These are phyloP conservation scores for Trichonephila clavipes DNA, from an alignment of 1,140 invertebrate species.

Conservation along the genomic window DNA sequence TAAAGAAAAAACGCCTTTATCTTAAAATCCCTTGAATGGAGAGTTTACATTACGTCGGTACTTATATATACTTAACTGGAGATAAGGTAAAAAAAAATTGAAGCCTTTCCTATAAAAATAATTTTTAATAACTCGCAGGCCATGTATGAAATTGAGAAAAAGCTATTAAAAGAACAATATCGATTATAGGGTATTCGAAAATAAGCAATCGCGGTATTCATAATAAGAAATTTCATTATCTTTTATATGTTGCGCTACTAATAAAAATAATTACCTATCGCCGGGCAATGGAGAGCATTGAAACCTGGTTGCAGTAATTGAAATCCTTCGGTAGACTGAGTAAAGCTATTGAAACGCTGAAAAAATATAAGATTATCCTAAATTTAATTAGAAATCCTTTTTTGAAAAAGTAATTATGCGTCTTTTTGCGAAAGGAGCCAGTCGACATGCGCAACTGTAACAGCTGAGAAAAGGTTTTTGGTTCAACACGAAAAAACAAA, in stretches of 20 bases:
- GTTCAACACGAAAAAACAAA: not conserved
- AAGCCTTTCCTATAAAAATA: no score
- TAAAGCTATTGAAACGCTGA: slow-evolving; percentile 21
- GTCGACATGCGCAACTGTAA: slow-evolving; percentile 19
- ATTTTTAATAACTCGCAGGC: no score
- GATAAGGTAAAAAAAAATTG: no score
- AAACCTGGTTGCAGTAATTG: slow-evolving; percentile 20
- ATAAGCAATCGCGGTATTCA: slow-evolving; percentile 31
- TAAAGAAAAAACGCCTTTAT: no score
- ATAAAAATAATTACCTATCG: slow-evolving; percentile 36
- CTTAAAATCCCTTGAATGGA: no score
- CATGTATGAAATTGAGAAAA: not conserved
- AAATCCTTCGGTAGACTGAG: not conserved
- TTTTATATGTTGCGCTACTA: slow-evolving; percentile 11
- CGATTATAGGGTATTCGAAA: not conserved
- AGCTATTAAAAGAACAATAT: slow-evolving; percentile 8
- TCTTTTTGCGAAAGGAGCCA: not conserved
- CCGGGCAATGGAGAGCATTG: slow-evolving; percentile 1
- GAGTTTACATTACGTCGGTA: no score
- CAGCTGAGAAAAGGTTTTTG: slow-evolving; percentile 1
- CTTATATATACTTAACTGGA: no score
- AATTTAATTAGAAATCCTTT: slow-evolving; percentile 39
- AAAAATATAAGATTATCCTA: slow-evolving; percentile 41
- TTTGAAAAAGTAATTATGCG: slow-evolving; percentile 36
- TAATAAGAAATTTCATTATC: slow-evolving; percentile 29